phyloP scores from a whole-genome alignment of 1,140 invertebrate genomes.

The Plutomurus gul region DNA sequence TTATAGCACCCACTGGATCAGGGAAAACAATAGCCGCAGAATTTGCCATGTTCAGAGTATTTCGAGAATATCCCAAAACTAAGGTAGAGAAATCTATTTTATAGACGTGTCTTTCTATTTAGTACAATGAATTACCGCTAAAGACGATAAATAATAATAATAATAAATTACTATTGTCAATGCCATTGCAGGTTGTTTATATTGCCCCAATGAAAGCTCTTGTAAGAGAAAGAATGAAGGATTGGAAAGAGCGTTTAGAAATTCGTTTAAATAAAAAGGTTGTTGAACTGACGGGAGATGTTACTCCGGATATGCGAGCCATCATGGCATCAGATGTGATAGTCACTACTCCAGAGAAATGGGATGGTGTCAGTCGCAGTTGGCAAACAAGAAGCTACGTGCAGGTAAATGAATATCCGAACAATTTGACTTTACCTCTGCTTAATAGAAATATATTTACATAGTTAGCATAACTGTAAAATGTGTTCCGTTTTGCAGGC shows the following conservation, averaged over 20 bases:
- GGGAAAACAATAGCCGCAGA: conserved; percentile 99
- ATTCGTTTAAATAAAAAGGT: conserved; percentile 79
- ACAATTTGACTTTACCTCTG: no score
- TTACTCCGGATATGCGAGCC: conserved; percentile 87
- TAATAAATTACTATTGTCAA: no score
- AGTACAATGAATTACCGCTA: no score
- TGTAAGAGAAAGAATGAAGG: conserved; percentile 92
- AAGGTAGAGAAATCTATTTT: conserved; percentile 67
- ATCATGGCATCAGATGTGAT: conserved; percentile 87
- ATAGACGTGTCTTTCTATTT: no score
- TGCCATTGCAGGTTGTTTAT: conserved; percentile 84
- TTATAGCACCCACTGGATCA: conserved; percentile 89
- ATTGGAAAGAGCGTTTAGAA: conserved; percentile 92
- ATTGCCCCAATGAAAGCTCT: conserved; percentile 98
- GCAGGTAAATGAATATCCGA: no score
- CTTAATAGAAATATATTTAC: no score
- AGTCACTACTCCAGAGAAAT: conserved; percentile 98
- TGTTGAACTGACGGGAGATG: conserved; percentile 95
- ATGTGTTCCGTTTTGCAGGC: no score
- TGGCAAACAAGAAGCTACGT: conserved; percentile 98
- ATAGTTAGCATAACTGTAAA: no score
- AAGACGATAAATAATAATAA: no score
- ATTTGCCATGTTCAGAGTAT: conserved; percentile 93
- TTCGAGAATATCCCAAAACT: conserved; percentile 77
- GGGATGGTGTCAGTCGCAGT: conserved; percentile 96